Evolutionary conservation across 2,113 vertebrate species (phyloP).

Genomic region (Eonycteris spelaea): DNA sequence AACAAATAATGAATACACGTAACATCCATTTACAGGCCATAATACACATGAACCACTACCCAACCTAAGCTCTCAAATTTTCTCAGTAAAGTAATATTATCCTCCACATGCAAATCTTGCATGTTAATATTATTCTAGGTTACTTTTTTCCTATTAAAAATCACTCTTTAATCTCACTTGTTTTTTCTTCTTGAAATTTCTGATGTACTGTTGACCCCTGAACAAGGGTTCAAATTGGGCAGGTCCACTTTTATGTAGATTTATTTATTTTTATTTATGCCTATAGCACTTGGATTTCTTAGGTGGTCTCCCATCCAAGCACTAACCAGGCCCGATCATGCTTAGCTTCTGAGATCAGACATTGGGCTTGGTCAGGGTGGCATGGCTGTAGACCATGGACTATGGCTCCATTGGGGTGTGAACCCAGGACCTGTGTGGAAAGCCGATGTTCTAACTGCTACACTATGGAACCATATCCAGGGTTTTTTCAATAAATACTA

Average conservation of each 20-base stretch:
- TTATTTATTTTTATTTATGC: no score
- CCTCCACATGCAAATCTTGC: background rate
- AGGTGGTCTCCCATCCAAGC: no score
- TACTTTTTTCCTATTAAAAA: background rate
- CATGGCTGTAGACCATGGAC: no score
- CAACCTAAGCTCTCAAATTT: background rate
- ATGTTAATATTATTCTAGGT: background rate
- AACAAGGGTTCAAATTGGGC: background rate
- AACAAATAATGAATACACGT: background rate
- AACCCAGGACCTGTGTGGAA: no score
- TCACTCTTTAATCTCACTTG: background rate
- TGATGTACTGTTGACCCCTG: background rate
- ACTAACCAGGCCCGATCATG: no score
- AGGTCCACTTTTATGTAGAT: background rate
- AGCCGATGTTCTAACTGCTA: no score
- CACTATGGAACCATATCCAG: no score
- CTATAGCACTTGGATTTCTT: no score
- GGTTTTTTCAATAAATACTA: background rate
- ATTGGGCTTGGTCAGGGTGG: no score
- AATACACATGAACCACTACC: background rate
- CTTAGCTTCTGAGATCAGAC: no score
- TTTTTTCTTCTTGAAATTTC: background rate
- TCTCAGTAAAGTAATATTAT: background rate
- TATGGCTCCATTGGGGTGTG: no score
- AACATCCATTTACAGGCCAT: background rate